Evolutionary conservation across 2,113 vertebrate species (phyloP).

Genomic region (Salvator merianae): DNA sequence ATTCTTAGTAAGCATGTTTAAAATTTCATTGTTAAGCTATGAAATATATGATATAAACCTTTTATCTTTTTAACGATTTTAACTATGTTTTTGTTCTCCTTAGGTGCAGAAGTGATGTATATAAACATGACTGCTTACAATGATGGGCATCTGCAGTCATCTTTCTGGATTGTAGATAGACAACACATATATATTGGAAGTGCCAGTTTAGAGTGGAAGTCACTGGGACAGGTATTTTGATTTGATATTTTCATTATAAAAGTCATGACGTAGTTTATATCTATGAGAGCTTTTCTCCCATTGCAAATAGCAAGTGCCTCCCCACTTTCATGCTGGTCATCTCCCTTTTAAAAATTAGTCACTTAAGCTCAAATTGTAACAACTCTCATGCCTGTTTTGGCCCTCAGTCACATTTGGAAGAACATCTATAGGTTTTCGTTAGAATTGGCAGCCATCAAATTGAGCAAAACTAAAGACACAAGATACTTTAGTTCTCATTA

Average conservation of each 20-base stretch:
- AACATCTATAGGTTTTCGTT: too few relatives aligned
- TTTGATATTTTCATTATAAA: not conserved
- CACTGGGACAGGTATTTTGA: slow-evolving; percentile 84
- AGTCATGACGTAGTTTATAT: too few relatives aligned
- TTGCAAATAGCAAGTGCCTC: too few relatives aligned
- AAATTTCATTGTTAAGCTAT: accelerated
- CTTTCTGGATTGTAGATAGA: slow-evolving; percentile 96
- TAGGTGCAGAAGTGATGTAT: slow-evolving; percentile 89
- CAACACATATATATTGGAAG: slow-evolving; percentile 94
- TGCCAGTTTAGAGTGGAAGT: slow-evolving; percentile 91
- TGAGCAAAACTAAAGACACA: too few relatives aligned
- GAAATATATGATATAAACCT: not conserved
- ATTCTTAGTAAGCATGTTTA: not conserved
- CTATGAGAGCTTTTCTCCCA: too few relatives aligned
- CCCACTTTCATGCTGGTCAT: too few relatives aligned
- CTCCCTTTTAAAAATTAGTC: too few relatives aligned
- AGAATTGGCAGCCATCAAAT: too few relatives aligned
- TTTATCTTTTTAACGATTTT: not conserved
- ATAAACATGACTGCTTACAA: slow-evolving; percentile 91
- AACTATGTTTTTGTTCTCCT: slow-evolving; percentile 40
- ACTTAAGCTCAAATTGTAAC: too few relatives aligned
- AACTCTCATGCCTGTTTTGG: too few relatives aligned
- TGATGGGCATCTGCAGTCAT: slow-evolving; percentile 87
- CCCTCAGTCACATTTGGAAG: too few relatives aligned
- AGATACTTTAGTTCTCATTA: too few relatives aligned